phyloP scores from a whole-genome alignment of 2,797 vertebrate genomes.

The Nannoperca obscura region DNA sequence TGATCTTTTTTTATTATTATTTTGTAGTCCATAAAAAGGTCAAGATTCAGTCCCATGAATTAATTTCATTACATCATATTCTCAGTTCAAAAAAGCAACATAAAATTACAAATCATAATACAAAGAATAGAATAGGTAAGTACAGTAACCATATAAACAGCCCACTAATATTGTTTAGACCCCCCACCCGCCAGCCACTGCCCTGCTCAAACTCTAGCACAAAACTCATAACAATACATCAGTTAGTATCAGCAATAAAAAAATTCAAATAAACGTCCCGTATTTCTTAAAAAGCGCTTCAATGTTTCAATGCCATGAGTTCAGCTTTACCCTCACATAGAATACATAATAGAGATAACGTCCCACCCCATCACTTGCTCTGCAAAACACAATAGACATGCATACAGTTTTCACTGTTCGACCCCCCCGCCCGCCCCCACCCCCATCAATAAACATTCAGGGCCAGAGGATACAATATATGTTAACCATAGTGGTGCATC shows the following conservation, averaged over 20 bases:
- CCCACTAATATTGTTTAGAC: slow-evolving; percentile 74
- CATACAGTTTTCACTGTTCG: slow-evolving; percentile 79
- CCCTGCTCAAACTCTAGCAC: slow-evolving; percentile 79
- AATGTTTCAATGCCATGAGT: slow-evolving; percentile 75
- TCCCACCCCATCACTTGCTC: slow-evolving; percentile 73
- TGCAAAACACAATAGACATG: slow-evolving; percentile 84
- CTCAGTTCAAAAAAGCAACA: slow-evolving; percentile 85
- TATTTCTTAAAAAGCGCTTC: slow-evolving; percentile 72
- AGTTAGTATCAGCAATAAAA: slow-evolving; percentile 83
- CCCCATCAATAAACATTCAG: slow-evolving; percentile 77
- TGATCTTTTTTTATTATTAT: slow-evolving; percentile 76
- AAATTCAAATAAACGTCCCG: slow-evolving; percentile 69
- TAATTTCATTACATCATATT: slow-evolving; percentile 84
- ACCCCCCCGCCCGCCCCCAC: slow-evolving; percentile 32
- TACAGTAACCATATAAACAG: slow-evolving; percentile 86
- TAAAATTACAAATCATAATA: slow-evolving; percentile 86
- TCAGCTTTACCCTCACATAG: slow-evolving; percentile 78
- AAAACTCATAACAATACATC: slow-evolving; percentile 83
- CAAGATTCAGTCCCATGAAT: slow-evolving; percentile 85
- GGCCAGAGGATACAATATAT: slow-evolving; percentile 78
- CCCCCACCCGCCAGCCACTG: slow-evolving; percentile 36
- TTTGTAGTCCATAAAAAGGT: slow-evolving; percentile 85
- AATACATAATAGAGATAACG: slow-evolving; percentile 78
- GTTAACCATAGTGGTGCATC: slow-evolving; percentile 74
- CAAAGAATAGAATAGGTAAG: slow-evolving; percentile 85